These are phyloP conservation scores for Sylvilagus bachmani DNA, from an alignment of 2,113 vertebrate genomes.

Conservation along the genomic window DNA sequence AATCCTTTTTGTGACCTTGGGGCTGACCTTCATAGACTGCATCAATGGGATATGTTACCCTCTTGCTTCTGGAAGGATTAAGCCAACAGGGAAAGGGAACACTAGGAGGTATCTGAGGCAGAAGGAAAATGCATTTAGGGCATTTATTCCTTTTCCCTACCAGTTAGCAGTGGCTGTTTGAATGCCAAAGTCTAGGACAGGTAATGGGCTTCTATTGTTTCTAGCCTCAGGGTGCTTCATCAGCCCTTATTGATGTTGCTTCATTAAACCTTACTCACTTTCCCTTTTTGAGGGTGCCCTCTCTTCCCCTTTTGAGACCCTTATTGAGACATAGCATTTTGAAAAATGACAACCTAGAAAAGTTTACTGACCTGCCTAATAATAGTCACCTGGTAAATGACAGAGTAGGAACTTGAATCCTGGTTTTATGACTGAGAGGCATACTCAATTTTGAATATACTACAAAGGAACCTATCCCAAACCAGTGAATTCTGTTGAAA, in stretches of 20 bases:
- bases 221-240: neutral
- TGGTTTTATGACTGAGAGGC: slow-evolving; percentile 35
- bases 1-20: neutral
- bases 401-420: neutral
- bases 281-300: slow-evolving; percentile 43
- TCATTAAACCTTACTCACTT: neutral
- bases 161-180: neutral
- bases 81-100: neutral
- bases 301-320: slow-evolving; percentile 33
- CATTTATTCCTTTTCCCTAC: neutral
- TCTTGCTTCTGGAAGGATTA: slow-evolving; percentile 42
- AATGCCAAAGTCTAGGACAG: neutral
- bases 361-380: neutral
- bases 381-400: slow-evolving; percentile 31
- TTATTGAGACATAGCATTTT: slow-evolving; percentile 41
- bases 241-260: slow-evolving; percentile 5
- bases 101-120: neutral
- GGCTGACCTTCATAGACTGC: neutral
- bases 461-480: slow-evolving; percentile 25
- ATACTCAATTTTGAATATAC: slow-evolving; percentile 44
- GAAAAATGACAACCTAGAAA: slow-evolving; percentile 51
- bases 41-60: neutral
- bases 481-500: neutral
- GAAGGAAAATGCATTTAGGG: neutral
- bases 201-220: neutral